Base-by-base conservation (phyloP, 2,888 invertebrate species). In the Drosophila anomalata region DNA sequence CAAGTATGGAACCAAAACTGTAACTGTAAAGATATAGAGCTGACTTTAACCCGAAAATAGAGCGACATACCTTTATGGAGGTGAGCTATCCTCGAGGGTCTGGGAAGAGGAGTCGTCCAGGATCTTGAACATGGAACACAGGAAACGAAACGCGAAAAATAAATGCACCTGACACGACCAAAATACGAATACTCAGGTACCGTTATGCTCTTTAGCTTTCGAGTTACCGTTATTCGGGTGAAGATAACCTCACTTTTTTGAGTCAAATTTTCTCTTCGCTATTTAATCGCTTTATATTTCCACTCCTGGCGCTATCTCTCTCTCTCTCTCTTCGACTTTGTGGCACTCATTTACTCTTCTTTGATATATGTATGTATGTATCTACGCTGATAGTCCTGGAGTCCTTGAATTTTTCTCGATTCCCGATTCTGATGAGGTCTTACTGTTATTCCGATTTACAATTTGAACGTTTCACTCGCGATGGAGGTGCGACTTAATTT, bases 391-490 rank as follows among this genome's bases (percentile, higher is more conserved):
- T 17, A 17, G 20, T 20, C 36, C 20, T 22, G 9, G n/a, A 5
- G 14, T 29, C 14, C 33, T 24, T 44, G 36, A 17, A 31, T 14
- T 46, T 36, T 20, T 24, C 20, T 48, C 7, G 2, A 36, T 9
- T n/a, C 14, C 29, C 36, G 36, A 36, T 36, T 5, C 36, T n/a
- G 36, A 36, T n/a, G 11, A 3, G 11, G 0, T 41, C 29, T 42
- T 26, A n/a, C 33, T 29, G 41, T 54, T 58, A 44, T 22, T 20
- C 44, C 44, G 20, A 20, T 44, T 44, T 11, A 61, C 41, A 77
- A 80, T 85, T 80, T 85, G 14, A 60, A 77, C 57, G 57, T 63
- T 75, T 77, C 76, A 84, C 76, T 76, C 61, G 65, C 73, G 58
- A 48, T 44, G 22, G 57, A 20, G 12, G 26, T 63, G 68, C 68